Base-by-base conservation (phyloP, 2,888 invertebrate genomes). In the Diarsia brunnea region DNA sequence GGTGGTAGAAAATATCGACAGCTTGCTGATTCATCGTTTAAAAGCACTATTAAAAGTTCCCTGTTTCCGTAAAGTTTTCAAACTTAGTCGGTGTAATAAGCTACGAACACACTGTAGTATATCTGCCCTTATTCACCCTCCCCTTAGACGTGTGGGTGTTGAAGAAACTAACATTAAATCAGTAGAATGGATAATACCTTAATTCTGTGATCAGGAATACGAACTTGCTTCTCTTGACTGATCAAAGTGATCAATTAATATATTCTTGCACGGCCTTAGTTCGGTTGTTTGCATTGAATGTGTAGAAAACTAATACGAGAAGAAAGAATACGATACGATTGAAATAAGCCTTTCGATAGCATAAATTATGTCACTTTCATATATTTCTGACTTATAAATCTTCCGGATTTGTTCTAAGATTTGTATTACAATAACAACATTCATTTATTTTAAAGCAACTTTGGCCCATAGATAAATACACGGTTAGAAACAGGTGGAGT, bases 1-100 rank as follows among this genome's bases (percentile, higher is more conserved):
- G 69, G 65, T 61, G 21, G 65, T 43, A 27, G 24, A 65, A 71
- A 45, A 77, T 72, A 72, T 82, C 63, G 82, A 79, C 79, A 73
- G 66, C 24, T 64, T 69, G 75, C 79, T 73, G 79, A 79, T 60
- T 71, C 78, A 83, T 74, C 84, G 72, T 63, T 74, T 82, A 69
- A 47, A 74, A 75, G 77, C 73, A 69, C 61, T 84, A 71, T 77
- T 76, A 73, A 83, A 84, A 81, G 68, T 76, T 79, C 47, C 63
- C 47, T 45, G 63, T 71, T 67, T 24, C 65, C 63, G 47, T 73
- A 55, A 72, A 82, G 74, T 82, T 82, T 69, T 24, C 31, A 65
- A 75, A 79, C 69, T 79, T 70, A 4, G 31, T 43, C 67, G 63
- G 63, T 27, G 66, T 79, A 74, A 60, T 81, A 71, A 79, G 53